Base-by-base conservation (phyloP, 2,888 invertebrate genomes). In the Drosophila meridiana region DNA sequence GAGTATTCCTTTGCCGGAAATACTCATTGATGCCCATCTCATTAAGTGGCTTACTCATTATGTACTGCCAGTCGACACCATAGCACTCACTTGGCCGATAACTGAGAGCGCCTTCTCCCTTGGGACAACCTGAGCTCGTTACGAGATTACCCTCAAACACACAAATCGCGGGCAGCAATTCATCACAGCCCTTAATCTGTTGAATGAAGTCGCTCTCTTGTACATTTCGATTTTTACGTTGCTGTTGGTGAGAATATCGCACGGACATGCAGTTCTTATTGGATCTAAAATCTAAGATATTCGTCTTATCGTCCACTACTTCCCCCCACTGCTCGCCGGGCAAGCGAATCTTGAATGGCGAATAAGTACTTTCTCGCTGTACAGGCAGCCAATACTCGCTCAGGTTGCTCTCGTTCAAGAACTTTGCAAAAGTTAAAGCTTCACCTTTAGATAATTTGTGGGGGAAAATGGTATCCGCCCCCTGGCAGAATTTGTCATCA, bases 381-480 rank as follows among this genome's bases (percentile, higher is more conserved):
- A 94, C 93, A 20, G 95, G 95, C 62, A 95, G 78, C 95, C 95
- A 95, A 65, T 94, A 92, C 34, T 81, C 68, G 0, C 32, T 68
- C 40, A 90, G 84, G 3, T 71, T 72, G 52, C 60, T 64, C 13
- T 81, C 32, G 30, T 45, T 6, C 76, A 83, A 67, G 80, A 63
- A 66, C 13, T 45, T 8, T 8, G n/a, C 32, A n/a, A 76, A 32
- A 11, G 9, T 50, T 7, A 5, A 8, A 14, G 42, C 14, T 20
- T 72, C 53, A 5, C 28, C 2, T 3, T 63, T 47, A 11, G 76
- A 57, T 26, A 72, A 58, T 56, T 87, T 74, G 6, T 65, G 34
- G 14, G 76, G 58, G 20, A 65, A 40, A 38, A 73, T 32, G 11
- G 61, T 76, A 74, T 82, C 86, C n/a, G 89, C 90, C 6, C 93